Base-by-base conservation (phyloP, 1,140 invertebrate species). In the Cydia strobilella region DNA sequence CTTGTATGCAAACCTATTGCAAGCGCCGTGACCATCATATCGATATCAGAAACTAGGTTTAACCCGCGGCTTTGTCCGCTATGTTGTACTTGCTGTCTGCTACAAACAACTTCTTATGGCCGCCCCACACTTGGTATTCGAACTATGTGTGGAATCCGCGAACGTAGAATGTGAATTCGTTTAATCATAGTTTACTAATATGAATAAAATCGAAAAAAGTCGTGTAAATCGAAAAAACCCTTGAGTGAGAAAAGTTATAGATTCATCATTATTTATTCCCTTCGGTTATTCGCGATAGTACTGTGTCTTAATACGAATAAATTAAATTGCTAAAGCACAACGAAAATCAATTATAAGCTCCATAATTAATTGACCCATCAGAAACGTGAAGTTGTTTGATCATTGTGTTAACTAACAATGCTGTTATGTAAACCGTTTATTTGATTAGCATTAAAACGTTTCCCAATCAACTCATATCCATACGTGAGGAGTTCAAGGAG, bases 1-100 rank as follows among this genome's bases (percentile, higher is more conserved):
- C 83, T 86, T 82, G 83, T 91, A 89, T 90, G 87, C 85, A 86
- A 88, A 86, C 80, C 81, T 78, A 81, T 83, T 85, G 80, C 80
- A 82, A 39, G 72, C 75, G 74, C 78, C 85, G 90, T 91, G 90
- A 89, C 80, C 71, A 69, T 80, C 82, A 88, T 90, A 81, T 76
- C 79, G 79, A 78, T 77, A 75, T 72, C 75, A 74, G 18, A 69
- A 76, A 39, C 27, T 35, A 66, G 27, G 63, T 39, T 66, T 35
- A n/a, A 39, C 27, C 25, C 35, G 65, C 65, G 65, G 65, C 35
- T 35, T 69, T 69, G 45, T 51, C 71, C 42, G 69, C 27, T 6
- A 12, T 2, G 7, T 23, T 23, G 15, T 35, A 2, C 13, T 15
- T 27, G 0, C 62, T 31, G 10, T 31, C 63, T 65, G 10, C 63